A percentile compares a stretch with the other conserved stretches of the same genome.
Evolutionary conservation across 2,888 invertebrate species (phyloP).

Genomic region (Rhorus exstirpatorius): DNA sequence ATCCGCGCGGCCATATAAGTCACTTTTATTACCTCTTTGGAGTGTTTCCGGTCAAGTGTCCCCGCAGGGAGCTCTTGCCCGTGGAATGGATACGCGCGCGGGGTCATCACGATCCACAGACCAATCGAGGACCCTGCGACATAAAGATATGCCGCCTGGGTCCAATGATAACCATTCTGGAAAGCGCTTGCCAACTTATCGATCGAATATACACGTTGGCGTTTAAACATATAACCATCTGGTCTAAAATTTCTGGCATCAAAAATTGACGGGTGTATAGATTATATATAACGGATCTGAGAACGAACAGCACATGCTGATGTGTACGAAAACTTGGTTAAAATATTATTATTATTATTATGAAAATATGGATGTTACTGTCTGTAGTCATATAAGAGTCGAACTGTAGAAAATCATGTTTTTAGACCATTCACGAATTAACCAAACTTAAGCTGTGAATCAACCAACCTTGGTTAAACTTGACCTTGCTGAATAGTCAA

Average conservation of each 20-base stretch:
- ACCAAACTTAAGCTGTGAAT: too few species aligned
- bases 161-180: constrained; percentile 76
- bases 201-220: constrained; percentile 13
- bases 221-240: too few species aligned
- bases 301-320: not conserved
- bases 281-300: not conserved
- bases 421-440: too few species aligned
- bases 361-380: too few species aligned
- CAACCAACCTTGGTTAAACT: too few species aligned
- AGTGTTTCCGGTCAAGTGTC: constrained; percentile 83
- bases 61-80: constrained; percentile 77
- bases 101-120: constrained; percentile 59
- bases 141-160: constrained; percentile 82
- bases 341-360: not conserved
- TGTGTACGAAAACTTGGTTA: not conserved
- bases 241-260: not conserved
- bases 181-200: constrained; percentile 73
- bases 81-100: constrained; percentile 29
- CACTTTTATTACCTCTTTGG: constrained; percentile 79
- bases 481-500: too few species aligned
- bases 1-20: constrained; percentile 78
- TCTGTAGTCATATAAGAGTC: too few species aligned
- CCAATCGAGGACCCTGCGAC: constrained; percentile 66
- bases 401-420: too few species aligned
- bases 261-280: not conserved